phyloP scores from a whole-genome alignment of 2,113 vertebrate species.

The Nymphicus hollandicus region DNA sequence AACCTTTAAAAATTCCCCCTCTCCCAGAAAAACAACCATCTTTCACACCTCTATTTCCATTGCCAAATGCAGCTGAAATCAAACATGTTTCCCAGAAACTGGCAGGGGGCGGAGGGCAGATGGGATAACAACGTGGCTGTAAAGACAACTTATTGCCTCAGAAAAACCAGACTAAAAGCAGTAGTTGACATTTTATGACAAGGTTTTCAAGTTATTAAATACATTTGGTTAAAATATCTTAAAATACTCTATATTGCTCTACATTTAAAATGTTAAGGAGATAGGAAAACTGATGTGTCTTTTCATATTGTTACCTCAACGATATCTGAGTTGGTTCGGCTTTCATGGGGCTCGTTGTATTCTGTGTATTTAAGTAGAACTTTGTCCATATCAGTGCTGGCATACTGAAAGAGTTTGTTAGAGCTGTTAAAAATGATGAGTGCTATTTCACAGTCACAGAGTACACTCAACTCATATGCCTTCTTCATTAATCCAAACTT shows the following conservation, averaged over 20 bases:
- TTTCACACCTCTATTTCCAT: slow-evolving; percentile 34
- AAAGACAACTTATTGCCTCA: not conserved
- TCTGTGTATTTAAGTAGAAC: slow-evolving; percentile 99
- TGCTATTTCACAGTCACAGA: slow-evolving; percentile 99
- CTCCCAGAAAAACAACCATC: not conserved
- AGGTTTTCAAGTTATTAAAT: not conserved
- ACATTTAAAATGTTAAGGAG: not conserved
- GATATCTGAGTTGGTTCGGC: slow-evolving; percentile 99
- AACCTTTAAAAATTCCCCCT: not conserved
- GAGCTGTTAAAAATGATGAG: slow-evolving; percentile 99
- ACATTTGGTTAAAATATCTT: not conserved
- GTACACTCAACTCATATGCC: slow-evolving; percentile 97
- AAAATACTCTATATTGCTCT: not conserved
- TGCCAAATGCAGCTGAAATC: slow-evolving; percentile 17
- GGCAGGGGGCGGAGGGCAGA: slow-evolving; percentile 36
- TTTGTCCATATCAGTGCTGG: slow-evolving; percentile 99
- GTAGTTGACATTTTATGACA: not conserved
- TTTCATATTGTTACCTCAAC: slow-evolving; percentile 89
- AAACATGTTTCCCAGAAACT: slow-evolving; percentile 13
- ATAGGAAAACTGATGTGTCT: not conserved
- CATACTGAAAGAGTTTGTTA: slow-evolving; percentile 99
- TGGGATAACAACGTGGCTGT: slow-evolving; percentile 18
- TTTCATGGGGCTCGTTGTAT: slow-evolving; percentile 98
- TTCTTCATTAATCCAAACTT: slow-evolving; percentile 99
- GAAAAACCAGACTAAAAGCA: not conserved